Base-by-base conservation (phyloP, 1,140 invertebrate species). In the Drosophila lacertosa region DNA sequence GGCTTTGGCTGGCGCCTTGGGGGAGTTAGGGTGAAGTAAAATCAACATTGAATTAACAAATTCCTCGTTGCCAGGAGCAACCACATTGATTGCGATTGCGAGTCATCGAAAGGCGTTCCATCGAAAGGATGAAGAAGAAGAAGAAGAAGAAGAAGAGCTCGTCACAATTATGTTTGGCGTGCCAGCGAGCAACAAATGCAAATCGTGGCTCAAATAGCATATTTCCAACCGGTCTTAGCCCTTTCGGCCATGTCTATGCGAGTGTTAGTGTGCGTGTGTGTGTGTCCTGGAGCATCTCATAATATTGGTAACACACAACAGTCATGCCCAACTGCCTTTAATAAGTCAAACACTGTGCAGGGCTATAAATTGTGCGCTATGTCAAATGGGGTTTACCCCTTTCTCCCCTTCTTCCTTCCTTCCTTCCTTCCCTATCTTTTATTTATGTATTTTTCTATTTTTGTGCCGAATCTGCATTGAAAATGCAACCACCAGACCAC, bases 11-110 rank as follows among this genome's bases (percentile, higher is more conserved):
- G 13, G 37, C 6, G 16, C 35, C 51, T 60, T 57, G 73, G 62
- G 35, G 42, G 51, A 10, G 24, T 58, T 68, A 59, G 74, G 74
- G 70, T 73, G 70, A 59, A 77, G 70, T 76, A 71, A 68, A 86
- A 72, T 76, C 83, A 90, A 71, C 89, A 90, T 90, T 89, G 89
- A 90, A 90, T 90, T 90, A 90, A 90, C 89, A 90, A 90, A 90
- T 90, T 89, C 81, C 78, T 64, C 60, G 89, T 90, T 81, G 74
- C 89, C 78, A 74, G 7, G 45, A 68, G 74, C 83, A 89, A 82
- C 89, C 80, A 69, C 62, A 90, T 90, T 90, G 88, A 88, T 90
- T 90, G 76, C 68, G 59, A 60, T 53, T 50, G 57, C 60, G 64
- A 71, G 42, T 70, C 63, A 71, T 71, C 63, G 76, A 67, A 68